Base-by-base conservation (phyloP, 1,140 invertebrate genomes). In the Paralvinella palmiformis region DNA sequence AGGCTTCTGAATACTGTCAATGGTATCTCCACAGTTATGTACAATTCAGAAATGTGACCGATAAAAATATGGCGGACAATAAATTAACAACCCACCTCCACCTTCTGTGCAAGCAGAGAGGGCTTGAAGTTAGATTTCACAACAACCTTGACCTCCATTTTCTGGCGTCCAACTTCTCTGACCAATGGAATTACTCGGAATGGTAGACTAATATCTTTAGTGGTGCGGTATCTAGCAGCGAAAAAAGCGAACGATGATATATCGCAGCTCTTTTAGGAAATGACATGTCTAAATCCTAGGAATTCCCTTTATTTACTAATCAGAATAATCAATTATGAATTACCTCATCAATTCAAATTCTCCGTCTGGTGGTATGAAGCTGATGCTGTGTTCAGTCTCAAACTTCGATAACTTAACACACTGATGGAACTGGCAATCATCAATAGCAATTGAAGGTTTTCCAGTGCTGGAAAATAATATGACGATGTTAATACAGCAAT, bases 341-440 rank as follows among this genome's bases (percentile, higher is more conserved):
- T 74, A 94, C 89, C 94, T 92, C 97, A 99, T 99, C 4, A 99
- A 85, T 82, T 99, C 97, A 82, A 98, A 99, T 85, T 99, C 96
- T 60, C 97, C 97, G 83, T 99, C 97, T 3, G 96, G 96, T 67
- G 97, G 97, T 79, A 99, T 99, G 83, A 99, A 99, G 73, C 93
- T 97, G 77, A 99, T 99, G 73, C 94, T 96, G 85, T 99, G 97
- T 82, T 99, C 97, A 0, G 96, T 98, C 83, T 99, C 97, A 82
- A 99, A 99, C 85, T 99, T 99, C 73, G 93, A 96, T 35, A 99
- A 85, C 81, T 99, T 99, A 7, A 99, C 97, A 81, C 97, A 99
- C 79, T 99, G 97, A 84, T 99, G 96, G 83, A 99, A 99, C 83
- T 99, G 97, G 75, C 96, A 99, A 83, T 99, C 97, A 75, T 99